Percentiles rank a stretch among this genome's conserved stretches.
Conservation (phyloP, 2,113 vertebrate species). For the Tamias sibiricus region DNA sequence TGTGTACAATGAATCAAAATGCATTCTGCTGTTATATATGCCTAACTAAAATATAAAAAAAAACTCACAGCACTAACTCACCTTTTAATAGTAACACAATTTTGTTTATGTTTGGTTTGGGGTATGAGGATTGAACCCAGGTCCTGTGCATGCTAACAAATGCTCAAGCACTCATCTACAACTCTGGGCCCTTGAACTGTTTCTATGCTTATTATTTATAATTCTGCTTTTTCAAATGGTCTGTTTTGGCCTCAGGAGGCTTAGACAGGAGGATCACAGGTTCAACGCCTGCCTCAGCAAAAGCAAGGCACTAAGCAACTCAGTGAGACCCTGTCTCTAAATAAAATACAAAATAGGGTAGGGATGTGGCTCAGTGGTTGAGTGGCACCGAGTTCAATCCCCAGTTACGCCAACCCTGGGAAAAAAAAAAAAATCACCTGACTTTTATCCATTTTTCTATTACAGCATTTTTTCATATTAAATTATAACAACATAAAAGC, state of each 20-base stretch:
- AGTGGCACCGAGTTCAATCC: no score
- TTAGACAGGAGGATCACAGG: no score
- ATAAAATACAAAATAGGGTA: no score
- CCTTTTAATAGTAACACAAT: background rate
- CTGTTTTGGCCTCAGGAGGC: background rate
- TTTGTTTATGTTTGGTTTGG: background rate
- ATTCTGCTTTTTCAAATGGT: slow-evolving; percentile 27
- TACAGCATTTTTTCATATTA: background rate
- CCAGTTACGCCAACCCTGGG: no score
- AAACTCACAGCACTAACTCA: background rate
- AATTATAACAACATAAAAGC: background rate
- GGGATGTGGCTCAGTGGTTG: no score
- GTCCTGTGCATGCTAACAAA: background rate
- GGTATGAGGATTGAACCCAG: background rate
- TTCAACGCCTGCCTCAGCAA: no score
- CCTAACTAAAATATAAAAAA: no score
- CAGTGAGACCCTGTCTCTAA: no score
- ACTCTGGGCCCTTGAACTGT: background rate
- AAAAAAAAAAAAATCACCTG: background rate
- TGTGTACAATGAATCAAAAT: no score
- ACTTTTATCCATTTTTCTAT: background rate
- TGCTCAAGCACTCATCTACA: background rate
- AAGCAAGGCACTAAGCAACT: no score
- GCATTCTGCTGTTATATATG: no score
- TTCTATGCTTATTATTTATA: background rate